Base-by-base conservation (phyloP, 1,140 invertebrate species). In the Drosophila biarmipes region DNA sequence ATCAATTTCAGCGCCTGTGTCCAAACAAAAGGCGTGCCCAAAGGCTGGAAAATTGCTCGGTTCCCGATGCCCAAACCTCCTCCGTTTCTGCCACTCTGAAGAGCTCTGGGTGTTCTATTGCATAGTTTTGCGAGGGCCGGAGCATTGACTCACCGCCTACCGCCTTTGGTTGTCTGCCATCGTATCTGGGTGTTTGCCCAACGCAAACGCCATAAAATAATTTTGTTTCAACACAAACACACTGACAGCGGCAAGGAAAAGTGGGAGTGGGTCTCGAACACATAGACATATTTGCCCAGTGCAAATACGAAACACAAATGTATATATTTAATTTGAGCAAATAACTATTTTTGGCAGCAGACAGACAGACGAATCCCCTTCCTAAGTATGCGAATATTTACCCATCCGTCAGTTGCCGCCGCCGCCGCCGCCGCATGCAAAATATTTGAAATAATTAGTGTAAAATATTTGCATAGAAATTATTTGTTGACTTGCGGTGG, bases 381-480 rank as follows among this genome's bases (percentile, higher is more conserved):
- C 24, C 24, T 24, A 24, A 24, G 24, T 1, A 24, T 4, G 24
- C 3, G 24, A 24, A 24, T 55, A 45, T 64, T 74, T 74, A 31
- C 72, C n/a, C 51, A 29, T 63, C 15, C 31, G 29, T 11, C 48
- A 67, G 64, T 43, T 67, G 48, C 59, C 48, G 71, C 24, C 24
- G 24, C 59, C 48, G 71, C 24, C 24, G 24, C 57, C 53, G 42
- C 77, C 73, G 46, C 69, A 87, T 87, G 57, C 66, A 66, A 75
- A 75, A 85, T 85, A 87, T 85, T 87, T 85, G 68, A 85, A 87
- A 85, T 85, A 85, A 85, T 85, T 85, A 87, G 82, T 85, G 82
- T 85, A 85, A 85, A 85, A 85, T 87, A 85, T 85, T 85, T 87
- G 82, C 81, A 85, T 81, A 73, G 81, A 80, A 85, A 85, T 87